phyloP scores from a whole-genome alignment of 2,797 vertebrate genomes.

The Oreochromis grahami region DNA sequence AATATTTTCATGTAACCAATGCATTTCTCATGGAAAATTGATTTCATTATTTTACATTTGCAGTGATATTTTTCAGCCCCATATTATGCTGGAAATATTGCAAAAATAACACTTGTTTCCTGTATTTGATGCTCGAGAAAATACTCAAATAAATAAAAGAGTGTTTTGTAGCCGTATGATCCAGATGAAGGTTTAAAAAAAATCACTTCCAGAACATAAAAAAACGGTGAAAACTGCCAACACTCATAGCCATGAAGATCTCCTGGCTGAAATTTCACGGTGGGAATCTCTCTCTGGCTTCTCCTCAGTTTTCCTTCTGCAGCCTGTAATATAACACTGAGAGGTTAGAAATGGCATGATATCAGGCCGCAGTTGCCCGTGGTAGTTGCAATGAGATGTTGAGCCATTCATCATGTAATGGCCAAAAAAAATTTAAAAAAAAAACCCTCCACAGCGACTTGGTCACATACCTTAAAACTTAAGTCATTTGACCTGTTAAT shows the following conservation, averaged over 20 bases:
- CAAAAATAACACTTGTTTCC: constrained; percentile 51
- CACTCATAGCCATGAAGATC: constrained; percentile 21
- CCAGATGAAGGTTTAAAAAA: constrained; percentile 22
- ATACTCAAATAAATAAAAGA: constrained; percentile 44
- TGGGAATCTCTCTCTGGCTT: constrained; percentile 46
- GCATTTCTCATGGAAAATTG: constrained; percentile 48
- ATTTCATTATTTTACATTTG: constrained; percentile 59
- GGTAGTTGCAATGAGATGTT: constrained; percentile 20
- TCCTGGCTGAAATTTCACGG: constrained; percentile 40
- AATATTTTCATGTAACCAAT: constrained; percentile 50
- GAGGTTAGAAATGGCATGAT: constrained; percentile 33
- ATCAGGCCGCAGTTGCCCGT: constrained; percentile 21
- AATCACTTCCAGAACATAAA: constrained; percentile 25
- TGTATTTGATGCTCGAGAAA: constrained; percentile 44
- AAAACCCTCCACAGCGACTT: not conserved
- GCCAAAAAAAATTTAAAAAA: not conserved
- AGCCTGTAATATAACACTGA: constrained; percentile 45
- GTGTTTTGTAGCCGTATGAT: constrained; percentile 23
- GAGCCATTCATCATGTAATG: constrained; percentile 35
- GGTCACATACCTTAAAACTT: constrained; percentile 34
- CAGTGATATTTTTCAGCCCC: constrained; percentile 43
- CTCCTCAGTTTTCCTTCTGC: constrained; percentile 41
- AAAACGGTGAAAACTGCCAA: constrained; percentile 29
- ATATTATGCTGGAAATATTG: constrained; percentile 40
- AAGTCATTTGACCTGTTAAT: constrained; percentile 43